A percentile compares a stretch with the other conserved stretches of the same genome.
Conservation (phyloP, 2,797 vertebrate species). For the Mus caroli region DNA sequence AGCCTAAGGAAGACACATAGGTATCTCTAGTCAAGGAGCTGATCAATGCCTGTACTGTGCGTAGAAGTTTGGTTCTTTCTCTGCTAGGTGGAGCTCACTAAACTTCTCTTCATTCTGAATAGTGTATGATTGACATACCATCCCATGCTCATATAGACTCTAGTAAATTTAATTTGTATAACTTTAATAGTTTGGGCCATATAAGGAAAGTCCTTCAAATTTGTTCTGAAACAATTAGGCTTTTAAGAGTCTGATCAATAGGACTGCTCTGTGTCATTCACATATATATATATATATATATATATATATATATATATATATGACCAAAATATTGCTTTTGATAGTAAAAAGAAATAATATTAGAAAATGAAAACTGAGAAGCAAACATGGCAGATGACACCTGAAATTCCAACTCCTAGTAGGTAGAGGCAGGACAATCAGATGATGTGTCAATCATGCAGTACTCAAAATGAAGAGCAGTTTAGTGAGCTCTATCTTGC, state of each 20-base stretch:
- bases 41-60: not conserved
- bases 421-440: not conserved
- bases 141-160: not conserved
- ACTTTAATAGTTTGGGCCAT: not conserved
- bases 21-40: not conserved
- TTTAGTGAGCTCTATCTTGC: no score
- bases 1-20: not conserved
- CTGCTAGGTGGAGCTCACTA: no score
- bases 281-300: not conserved
- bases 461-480: not conserved
- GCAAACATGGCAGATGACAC: not conserved
- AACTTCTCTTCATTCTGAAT: not conserved
- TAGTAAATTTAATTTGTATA: not conserved
- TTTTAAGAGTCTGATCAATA: not conserved
- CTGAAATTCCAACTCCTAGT: not conserved
- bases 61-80: no score
- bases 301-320: no score
- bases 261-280: not conserved
- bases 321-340: not conserved
- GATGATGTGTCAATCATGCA: no score
- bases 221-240: constrained; percentile 24
- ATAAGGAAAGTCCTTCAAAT: not conserved
- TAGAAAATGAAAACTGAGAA: not conserved
- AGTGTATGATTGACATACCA: not conserved
- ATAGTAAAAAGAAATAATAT: not conserved